A percentile compares a stretch with the other conserved stretches of the same genome.
Conservation (phyloP, 1,140 invertebrate species). For the Helicorthomorpha holstii region DNA sequence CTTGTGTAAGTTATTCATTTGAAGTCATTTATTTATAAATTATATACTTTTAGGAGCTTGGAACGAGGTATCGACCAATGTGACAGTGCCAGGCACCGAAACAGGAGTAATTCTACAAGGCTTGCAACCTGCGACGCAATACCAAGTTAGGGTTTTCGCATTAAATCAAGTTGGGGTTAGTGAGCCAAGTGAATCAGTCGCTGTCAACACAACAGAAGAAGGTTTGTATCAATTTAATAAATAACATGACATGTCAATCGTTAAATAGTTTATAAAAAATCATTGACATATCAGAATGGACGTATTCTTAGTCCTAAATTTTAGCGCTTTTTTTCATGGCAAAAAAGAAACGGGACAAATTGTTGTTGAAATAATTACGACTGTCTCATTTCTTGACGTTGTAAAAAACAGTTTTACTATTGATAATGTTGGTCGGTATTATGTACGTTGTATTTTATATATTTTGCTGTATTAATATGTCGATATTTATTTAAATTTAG, state of each 20-base stretch:
- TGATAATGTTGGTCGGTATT: conserved; percentile 56
- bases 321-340: background rate
- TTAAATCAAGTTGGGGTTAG: conserved; percentile 87
- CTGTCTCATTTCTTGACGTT: conserved; percentile 65
- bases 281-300: no score
- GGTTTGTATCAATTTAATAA: no score
- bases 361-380: conserved; percentile 76
- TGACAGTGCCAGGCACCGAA: conserved; percentile 54
- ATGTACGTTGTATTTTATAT: background rate
- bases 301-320: no score
- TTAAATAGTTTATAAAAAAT: no score
- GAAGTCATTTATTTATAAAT: background rate
- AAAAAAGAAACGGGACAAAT: background rate
- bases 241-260: no score
- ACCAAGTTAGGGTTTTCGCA: conserved; percentile 79
- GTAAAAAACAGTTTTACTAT: conserved; percentile 61
- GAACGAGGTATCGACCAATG: background rate
- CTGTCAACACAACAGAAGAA: conserved; percentile 88
- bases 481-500: conserved; percentile 26
- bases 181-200: conserved; percentile 76
- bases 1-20: background rate
- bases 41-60: background rate
- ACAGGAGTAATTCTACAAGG: conserved; percentile 75
- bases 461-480: background rate
- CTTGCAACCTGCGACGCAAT: conserved; percentile 78